A percentile compares a stretch with the other conserved stretches of the same genome.
phyloP scores from a whole-genome alignment of 2,113 vertebrate species.

The Rhynchomys soricoides region DNA sequence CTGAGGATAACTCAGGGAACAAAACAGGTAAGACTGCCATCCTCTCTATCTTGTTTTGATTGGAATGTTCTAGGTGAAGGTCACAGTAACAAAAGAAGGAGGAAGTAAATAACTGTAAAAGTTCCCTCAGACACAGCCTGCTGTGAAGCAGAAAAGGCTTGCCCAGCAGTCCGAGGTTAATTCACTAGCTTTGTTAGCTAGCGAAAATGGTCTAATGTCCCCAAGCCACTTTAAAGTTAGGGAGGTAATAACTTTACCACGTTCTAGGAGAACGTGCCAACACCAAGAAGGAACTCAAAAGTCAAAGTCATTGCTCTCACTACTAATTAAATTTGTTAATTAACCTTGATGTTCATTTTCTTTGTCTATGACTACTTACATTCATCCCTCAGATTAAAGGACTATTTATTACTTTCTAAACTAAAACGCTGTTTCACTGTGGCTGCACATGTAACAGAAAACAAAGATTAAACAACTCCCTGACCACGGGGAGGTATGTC shows the following conservation, averaged over 20 bases:
- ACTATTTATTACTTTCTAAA: background rate
- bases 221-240: background rate
- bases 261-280: background rate
- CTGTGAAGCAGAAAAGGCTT: background rate
- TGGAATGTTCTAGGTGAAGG: background rate
- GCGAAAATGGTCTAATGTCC: background rate
- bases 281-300: background rate
- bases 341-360: background rate
- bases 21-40: background rate
- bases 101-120: background rate
- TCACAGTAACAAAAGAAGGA: background rate
- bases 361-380: background rate
- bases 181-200: background rate
- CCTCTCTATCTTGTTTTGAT: background rate
- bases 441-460: background rate
- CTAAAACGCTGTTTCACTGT: background rate
- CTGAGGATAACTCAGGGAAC: background rate
- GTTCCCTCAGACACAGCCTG: background rate
- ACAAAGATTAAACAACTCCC: background rate
- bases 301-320: background rate
- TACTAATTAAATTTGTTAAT: slow-evolving; percentile 32
- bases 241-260: background rate
- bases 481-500: background rate
- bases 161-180: background rate
- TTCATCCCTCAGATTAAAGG: background rate